Evolutionary conservation across 1,140 invertebrate species (phyloP).

Genomic region (Lycorma delicatula): DNA sequence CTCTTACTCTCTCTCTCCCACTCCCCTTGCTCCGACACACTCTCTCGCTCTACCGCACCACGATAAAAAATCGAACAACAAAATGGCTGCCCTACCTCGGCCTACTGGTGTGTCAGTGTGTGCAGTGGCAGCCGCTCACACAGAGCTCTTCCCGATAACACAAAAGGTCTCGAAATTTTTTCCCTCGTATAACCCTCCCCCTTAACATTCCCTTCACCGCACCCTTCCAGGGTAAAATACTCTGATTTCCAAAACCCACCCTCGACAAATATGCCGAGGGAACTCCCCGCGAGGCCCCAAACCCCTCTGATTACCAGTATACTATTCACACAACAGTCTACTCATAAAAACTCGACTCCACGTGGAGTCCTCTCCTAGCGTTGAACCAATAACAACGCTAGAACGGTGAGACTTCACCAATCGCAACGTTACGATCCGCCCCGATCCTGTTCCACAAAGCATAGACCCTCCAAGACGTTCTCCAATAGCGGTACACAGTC

Average conservation of each 20-base stretch:
- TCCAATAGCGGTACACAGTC: slow-evolving; percentile 1
- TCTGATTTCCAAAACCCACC: too few species aligned
- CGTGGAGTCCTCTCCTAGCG: slow-evolving; percentile 2
- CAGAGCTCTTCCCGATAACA: slow-evolving; percentile 25
- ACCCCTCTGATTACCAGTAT: slow-evolving; percentile 31
- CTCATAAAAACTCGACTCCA: slow-evolving; percentile 4
- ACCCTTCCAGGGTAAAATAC: slow-evolving; percentile 24
- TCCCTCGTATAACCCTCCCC: slow-evolving; percentile 9
- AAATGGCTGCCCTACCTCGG: background rate
- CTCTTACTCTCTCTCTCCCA: slow-evolving; percentile 17
- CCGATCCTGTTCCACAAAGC: background rate
- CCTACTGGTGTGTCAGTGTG: background rate
- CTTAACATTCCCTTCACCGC: slow-evolving; percentile 16
- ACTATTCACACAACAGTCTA: background rate
- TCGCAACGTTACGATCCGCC: slow-evolving; percentile 10
- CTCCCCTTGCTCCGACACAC: slow-evolving; percentile 18
- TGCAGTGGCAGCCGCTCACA: too few species aligned
- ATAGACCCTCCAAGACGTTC: background rate
- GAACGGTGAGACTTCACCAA: slow-evolving; percentile 11
- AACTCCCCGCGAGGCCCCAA: slow-evolving; percentile 21
- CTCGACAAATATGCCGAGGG: slow-evolving; percentile 28
- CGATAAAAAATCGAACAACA: background rate
- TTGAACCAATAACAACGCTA: slow-evolving; percentile 9
- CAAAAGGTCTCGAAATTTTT: slow-evolving; percentile 26
- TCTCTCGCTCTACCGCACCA: slow-evolving; percentile 13